Base-by-base conservation (phyloP, 2,888 invertebrate species). In the Leucania comma region DNA sequence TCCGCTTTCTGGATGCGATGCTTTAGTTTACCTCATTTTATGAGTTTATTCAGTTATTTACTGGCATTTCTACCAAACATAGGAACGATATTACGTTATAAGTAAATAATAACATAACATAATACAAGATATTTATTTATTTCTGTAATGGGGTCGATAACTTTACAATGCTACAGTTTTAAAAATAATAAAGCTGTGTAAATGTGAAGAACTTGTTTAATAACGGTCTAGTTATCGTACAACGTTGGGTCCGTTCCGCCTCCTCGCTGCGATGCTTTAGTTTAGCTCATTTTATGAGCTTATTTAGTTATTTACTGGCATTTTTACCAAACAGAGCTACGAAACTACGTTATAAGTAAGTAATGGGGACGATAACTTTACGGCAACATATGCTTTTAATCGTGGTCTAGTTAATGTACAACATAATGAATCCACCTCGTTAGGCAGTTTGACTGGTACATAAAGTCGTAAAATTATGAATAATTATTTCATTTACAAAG, bases 1-100 rank as follows among this genome's bases (percentile, higher is more conserved):
- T 75, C 75, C 75, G 75, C 75, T 80, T 57, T 75, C 60, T 75
- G 57, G 20, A 1, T 42, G 42, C 74, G 4, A 24, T 35, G 26
- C 22, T 48, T 54, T 26, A 70, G 48, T 53, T 48, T 38, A n/a
- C 26, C 53, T 69, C 26, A 26, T 42, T 42, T 68, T 46, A 57
- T 50, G 22, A 57, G 24, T n/a, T 56, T 68, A 42, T 56, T 77
- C 38, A n/a, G 56, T 58, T 54, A 71, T 78, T 42, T 26, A 59
- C 48, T 48, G 42, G 6, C 29, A 14, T 42, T 50, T 42, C 12
- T 12, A 32, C 58, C 14, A 32, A 54, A 38, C 20, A 9, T 17
- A n/a, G 12, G 17, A n/a, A 51, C 1, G 12, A 22, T 32, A 24
- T n/a, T 35, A 70, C n/a, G 26, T 71, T 32, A 29, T 70, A n/a